A percentile compares a stretch with the other conserved stretches of the same genome.
phyloP scores from a whole-genome alignment of 2,113 vertebrate genomes.

The Chionodraco myersi region DNA sequence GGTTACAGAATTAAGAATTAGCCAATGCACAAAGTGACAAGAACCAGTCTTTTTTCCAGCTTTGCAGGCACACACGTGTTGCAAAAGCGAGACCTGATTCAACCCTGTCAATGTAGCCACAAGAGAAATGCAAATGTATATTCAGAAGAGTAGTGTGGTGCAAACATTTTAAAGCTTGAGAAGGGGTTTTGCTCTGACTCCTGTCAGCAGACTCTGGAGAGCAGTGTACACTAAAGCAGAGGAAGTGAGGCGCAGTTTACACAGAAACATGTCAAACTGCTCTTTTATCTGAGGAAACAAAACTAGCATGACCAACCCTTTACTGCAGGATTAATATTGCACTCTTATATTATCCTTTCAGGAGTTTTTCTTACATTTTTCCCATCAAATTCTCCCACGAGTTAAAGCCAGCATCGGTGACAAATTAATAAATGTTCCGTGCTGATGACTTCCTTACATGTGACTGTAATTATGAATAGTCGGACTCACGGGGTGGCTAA shows the following conservation, averaged over 20 bases:
- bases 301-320: not conserved
- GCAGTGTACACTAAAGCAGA: slow-evolving; percentile 7
- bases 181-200: slow-evolving; percentile 11
- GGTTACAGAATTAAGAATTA: not conserved
- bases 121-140: slow-evolving; percentile 35
- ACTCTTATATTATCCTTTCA: not conserved
- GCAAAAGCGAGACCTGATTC: not conserved
- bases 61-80: slow-evolving; percentile 18
- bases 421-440: not conserved
- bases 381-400: not conserved
- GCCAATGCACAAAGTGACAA: not conserved
- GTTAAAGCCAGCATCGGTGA: not conserved
- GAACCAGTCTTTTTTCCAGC: not conserved
- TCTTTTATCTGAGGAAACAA: slow-evolving; percentile 5
- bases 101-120: slow-evolving; percentile 7
- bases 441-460: slow-evolving; percentile 1
- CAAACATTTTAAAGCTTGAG: slow-evolving; percentile 40
- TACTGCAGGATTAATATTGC: not conserved
- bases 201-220: slow-evolving; percentile 9
- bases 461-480: slow-evolving; percentile 38
- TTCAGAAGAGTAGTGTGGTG: slow-evolving; percentile 19
- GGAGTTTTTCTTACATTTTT: not conserved
- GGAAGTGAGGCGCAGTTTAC: not conserved
- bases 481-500: not conserved
- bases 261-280: not conserved